Evolutionary conservation across 2,797 vertebrate genomes (phyloP).

Genomic region (Hypotaenidia philippensis): DNA sequence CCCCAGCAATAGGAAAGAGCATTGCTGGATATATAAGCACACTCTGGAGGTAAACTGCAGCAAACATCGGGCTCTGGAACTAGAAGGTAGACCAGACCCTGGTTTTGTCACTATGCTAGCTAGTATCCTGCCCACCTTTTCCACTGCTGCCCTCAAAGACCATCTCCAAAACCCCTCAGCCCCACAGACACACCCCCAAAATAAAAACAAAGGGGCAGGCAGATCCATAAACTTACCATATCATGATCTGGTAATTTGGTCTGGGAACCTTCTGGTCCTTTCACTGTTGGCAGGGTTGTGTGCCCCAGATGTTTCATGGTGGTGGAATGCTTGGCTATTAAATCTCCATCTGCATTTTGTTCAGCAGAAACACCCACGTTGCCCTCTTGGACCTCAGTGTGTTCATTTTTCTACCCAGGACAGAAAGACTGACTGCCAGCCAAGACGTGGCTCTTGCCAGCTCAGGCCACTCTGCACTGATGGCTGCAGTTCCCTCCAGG

Average conservation of each 20-base stretch:
- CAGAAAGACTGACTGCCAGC: not conserved
- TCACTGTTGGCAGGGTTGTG: not conserved
- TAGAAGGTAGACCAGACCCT: rapidly evolving
- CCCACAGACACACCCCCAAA: not conserved
- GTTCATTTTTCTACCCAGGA: not conserved
- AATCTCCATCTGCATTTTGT: not conserved
- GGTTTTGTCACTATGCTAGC: rapidly evolving
- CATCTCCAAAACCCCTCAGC: not conserved
- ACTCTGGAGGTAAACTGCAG: not conserved
- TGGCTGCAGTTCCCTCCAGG: not conserved
- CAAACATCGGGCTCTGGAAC: not conserved
- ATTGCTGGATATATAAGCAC: not conserved
- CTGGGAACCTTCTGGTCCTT: not conserved
- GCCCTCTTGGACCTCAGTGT: not conserved
- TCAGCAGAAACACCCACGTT: not conserved
- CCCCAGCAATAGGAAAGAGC: not conserved
- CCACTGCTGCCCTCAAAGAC: not conserved
- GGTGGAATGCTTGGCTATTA: not conserved
- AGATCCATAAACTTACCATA: not conserved
- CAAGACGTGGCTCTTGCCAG: not conserved
- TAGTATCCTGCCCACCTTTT: not conserved
- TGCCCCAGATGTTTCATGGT: not conserved
- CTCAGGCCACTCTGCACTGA: not conserved
- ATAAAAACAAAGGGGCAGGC: not conserved
- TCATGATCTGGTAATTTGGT: rapidly evolving